Evolutionary conservation across 2,797 vertebrate species (phyloP).

Genomic region (Silurus lanzhouensis): DNA sequence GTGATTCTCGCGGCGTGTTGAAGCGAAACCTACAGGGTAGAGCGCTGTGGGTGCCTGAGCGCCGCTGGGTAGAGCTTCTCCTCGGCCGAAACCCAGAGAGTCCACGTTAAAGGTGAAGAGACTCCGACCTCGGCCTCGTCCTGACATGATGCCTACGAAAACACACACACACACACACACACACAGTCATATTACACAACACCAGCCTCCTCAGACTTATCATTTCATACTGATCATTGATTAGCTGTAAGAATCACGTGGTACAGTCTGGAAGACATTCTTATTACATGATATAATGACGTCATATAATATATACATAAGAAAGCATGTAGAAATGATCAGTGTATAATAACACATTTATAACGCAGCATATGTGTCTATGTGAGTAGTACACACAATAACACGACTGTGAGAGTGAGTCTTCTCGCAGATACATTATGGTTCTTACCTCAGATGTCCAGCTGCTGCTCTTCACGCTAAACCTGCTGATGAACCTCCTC

Average conservation of each 20-base stretch:
- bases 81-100: conserved; percentile 56
- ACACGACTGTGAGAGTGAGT: neutral
- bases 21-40: conserved; percentile 48
- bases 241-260: neutral
- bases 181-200: neutral
- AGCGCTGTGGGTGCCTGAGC: conserved; percentile 52
- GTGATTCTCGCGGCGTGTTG: too few species aligned
- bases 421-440: neutral
- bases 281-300: neutral
- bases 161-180: neutral
- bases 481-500: neutral
- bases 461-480: too few species aligned
- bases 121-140: conserved; percentile 55
- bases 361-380: neutral
- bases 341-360: neutral
- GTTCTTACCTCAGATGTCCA: neutral
- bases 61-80: conserved; percentile 52
- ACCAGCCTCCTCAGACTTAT: neutral
- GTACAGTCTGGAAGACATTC: neutral
- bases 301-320: neutral
- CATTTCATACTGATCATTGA: neutral
- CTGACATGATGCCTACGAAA: conserved; percentile 48
- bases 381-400: neutral
- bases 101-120: conserved; percentile 59
- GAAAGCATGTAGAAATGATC: neutral